A percentile compares a stretch with the other conserved stretches of the same genome.
Evolutionary conservation across 2,888 invertebrate genomes (phyloP).

Genomic region (Pseudanteris insignis): DNA sequence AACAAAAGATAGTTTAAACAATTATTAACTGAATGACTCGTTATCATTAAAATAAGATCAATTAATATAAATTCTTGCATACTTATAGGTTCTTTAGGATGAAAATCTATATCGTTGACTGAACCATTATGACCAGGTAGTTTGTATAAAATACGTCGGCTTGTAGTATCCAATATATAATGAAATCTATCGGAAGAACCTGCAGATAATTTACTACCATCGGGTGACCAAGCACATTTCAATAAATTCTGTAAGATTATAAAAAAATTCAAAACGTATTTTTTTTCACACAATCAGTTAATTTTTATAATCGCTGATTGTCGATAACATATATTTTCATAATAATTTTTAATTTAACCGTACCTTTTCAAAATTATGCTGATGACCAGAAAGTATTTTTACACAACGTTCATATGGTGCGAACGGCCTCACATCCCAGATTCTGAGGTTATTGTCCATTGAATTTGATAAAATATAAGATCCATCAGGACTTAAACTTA

Average conservation of each 20-base stretch:
- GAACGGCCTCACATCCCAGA: constrained; percentile 97
- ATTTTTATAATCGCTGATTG: too few species aligned
- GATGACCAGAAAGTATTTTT: constrained; percentile 90
- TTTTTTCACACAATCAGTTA: background rate
- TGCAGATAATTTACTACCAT: constrained; percentile 88
- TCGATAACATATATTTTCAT: too few species aligned
- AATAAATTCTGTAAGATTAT: constrained; percentile 76
- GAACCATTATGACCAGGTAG: constrained; percentile 98
- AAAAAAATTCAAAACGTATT: background rate
- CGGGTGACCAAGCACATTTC: constrained; percentile 91
- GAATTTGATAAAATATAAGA: constrained; percentile 93
- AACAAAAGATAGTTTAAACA: constrained; percentile 14
- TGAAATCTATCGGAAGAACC: constrained; percentile 96
- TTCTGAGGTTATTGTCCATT: constrained; percentile 94
- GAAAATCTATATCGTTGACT: constrained; percentile 96
- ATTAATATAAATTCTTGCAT: constrained; percentile 40
- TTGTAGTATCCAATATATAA: constrained; percentile 96
- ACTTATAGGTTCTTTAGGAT: constrained; percentile 90
- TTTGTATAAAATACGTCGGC: constrained; percentile 91
- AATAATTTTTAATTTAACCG: background rate
- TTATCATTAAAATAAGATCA: constrained; percentile 1
- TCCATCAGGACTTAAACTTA: constrained; percentile 85
- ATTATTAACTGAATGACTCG: too few species aligned
- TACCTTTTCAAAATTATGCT: constrained; percentile 95
- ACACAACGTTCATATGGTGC: constrained; percentile 93